Conservation (phyloP, 2,113 vertebrate genomes). For the Illadopsis cleaveri region DNA sequence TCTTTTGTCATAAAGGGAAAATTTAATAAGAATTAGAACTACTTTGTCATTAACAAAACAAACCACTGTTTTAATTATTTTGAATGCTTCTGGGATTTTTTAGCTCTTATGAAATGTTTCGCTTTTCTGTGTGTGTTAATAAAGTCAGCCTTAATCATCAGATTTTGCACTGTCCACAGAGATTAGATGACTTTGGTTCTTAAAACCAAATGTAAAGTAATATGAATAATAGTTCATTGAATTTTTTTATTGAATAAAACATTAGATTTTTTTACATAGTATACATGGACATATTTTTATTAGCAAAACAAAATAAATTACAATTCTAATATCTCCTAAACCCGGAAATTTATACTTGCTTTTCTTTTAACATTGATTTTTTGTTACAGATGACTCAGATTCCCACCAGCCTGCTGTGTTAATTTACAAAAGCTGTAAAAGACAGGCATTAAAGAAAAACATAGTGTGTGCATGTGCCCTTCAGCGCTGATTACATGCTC, state of each 20-base stretch:
- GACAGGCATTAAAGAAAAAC: neutral
- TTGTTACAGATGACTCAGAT: neutral
- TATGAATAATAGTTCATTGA: neutral
- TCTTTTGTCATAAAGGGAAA: neutral
- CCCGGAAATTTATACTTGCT: neutral
- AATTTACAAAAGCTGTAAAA: neutral
- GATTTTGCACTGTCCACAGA: neutral
- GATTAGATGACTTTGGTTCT: neutral
- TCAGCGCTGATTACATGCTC: neutral
- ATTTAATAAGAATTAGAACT: neutral
- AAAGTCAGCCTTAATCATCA: neutral
- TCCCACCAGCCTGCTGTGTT: neutral
- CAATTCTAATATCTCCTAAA: neutral
- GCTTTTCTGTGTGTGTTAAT: neutral
- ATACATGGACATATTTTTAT: neutral
- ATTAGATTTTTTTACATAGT: neutral
- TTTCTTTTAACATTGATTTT: neutral
- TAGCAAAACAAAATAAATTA: neutral
- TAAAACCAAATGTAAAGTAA: neutral
- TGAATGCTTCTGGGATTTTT: neutral
- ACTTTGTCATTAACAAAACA: neutral
- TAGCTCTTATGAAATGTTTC: neutral
- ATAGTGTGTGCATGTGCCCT: neutral
- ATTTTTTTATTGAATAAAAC: neutral
- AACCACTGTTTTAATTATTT: neutral